These are phyloP conservation scores for Monochamus alternatus DNA, from an alignment of 2,888 invertebrate genomes.

Conservation along the genomic window DNA sequence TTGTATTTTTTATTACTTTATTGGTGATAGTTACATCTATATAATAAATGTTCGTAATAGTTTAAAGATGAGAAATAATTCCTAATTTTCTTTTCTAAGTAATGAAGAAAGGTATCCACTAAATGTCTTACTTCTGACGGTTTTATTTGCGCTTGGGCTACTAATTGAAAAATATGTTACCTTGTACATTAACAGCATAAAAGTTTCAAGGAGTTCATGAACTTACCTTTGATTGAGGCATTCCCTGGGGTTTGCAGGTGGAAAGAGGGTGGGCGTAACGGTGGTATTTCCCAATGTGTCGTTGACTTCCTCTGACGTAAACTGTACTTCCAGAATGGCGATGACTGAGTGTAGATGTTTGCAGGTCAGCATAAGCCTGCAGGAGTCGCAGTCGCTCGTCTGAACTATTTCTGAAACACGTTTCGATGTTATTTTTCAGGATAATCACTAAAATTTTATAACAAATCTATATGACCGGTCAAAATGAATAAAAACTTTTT, in stretches of 20 bases:
- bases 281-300: conserved; percentile 45
- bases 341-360: conserved; percentile 77
- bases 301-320: conserved; percentile 68
- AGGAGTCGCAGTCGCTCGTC: conserved; percentile 76
- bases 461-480: too few species aligned
- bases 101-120: too few species aligned
- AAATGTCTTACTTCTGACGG: too few species aligned
- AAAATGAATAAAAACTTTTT: too few species aligned
- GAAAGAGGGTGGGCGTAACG: conserved; percentile 47
- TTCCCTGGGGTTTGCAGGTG: conserved; percentile 62
- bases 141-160: too few species aligned
- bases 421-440: too few species aligned
- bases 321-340: conserved; percentile 78
- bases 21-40: too few species aligned
- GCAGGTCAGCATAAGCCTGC: conserved; percentile 77
- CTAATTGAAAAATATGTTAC: not conserved
- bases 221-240: conserved; percentile 65
- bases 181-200: not conserved
- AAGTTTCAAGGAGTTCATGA: not conserved
- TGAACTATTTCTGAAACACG: conserved; percentile 77
- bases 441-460: too few species aligned
- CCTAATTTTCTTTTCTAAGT: too few species aligned
- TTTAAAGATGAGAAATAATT: too few species aligned
- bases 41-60: too few species aligned
- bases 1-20: too few species aligned